These are phyloP conservation scores for western clawed frog (Xenopus tropicalis) DNA, from an alignment of 2,113 vertebrate species.

Conservation along the genomic window DNA sequence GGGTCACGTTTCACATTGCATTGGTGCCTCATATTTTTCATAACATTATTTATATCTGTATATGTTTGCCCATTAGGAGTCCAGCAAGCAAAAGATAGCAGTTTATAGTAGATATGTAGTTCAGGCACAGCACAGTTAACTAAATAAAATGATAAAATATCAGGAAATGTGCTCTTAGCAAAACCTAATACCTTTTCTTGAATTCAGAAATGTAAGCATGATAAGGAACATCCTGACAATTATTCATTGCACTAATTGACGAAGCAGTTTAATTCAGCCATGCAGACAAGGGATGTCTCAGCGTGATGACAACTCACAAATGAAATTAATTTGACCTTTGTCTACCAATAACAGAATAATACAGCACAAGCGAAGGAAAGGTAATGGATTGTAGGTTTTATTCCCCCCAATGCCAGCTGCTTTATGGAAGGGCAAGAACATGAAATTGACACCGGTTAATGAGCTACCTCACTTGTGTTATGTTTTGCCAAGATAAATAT, in stretches of 20 bases:
- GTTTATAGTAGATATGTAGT: neutral
- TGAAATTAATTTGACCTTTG: slow-evolving; percentile 42
- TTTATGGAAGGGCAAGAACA: neutral
- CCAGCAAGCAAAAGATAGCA: neutral
- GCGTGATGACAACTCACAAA: slow-evolving; percentile 43
- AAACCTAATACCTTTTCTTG: neutral
- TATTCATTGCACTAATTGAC: slow-evolving; percentile 33
- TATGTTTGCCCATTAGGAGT: too few relatives aligned
- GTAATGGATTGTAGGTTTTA: neutral
- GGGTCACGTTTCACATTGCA: too few relatives aligned
- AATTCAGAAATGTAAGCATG: neutral
- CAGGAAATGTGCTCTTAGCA: neutral
- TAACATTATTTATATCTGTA: too few relatives aligned
- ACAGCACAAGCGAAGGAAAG: slow-evolving; percentile 15
- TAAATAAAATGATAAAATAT: too few relatives aligned
- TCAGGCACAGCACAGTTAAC: too few relatives aligned
- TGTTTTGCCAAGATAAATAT: neutral
- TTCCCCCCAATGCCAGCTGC: neutral
- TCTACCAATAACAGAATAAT: slow-evolving; percentile 32
- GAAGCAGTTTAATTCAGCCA: slow-evolving; percentile 30
- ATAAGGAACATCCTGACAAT: slow-evolving; percentile 29
- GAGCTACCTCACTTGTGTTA: neutral
- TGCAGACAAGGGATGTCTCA: slow-evolving; percentile 29
- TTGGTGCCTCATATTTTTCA: too few relatives aligned
- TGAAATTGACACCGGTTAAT: slow-evolving; percentile 1